Evolutionary conservation across 2,888 invertebrate species (phyloP), one percentile per base, ranked within the genome.

Genomic region (Hipparchia semele): DNA sequence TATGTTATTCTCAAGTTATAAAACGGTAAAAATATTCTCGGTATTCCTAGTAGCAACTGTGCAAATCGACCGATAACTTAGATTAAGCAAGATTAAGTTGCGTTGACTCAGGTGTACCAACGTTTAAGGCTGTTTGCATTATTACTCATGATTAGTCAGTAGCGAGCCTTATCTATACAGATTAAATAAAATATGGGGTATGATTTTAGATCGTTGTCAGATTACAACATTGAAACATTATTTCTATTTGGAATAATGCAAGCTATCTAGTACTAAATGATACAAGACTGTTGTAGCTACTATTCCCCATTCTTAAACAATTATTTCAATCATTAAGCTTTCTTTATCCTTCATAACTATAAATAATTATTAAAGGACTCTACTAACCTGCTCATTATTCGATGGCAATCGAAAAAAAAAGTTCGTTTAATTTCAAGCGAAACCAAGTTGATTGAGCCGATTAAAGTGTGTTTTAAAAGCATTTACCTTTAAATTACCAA

Each of bases 61-160:
- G 73, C 67, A 71, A 73, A 73, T 68, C 67, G 59, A 46, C 59
- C 68, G 60, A 71, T 74, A 69, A 74, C 71, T 74, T 69, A 68
- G 71, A 73, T 73, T 69, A 73, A 60, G 71, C 62, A 74, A 71
- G 71, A 74, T 69, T 74, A 71, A 68, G 60, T 49, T 53, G 46
- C 74, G 66, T 68, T 69, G 68, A 69, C 74, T 71, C 74, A 74
- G 74, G 74, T 74, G 74, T 62, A 64, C 71, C 51, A 54, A 66
- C 72, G 51, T 68, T 74, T 69, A 66, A 65, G 65, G 54, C 74
- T 74, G 74, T 74, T 74, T 69, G 69, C 71, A 69, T 64, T 69
- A 74, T 74, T 68, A 61, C 54, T 74, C 69, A 72, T 66, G 71
- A 72, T 74, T 74, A 71, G 69, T 72, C 74, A 60, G 58, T 53